These are phyloP conservation scores for Cynodonichthys magdalenae DNA, from an alignment of 2,797 vertebrate species.

Conservation along the genomic window DNA sequence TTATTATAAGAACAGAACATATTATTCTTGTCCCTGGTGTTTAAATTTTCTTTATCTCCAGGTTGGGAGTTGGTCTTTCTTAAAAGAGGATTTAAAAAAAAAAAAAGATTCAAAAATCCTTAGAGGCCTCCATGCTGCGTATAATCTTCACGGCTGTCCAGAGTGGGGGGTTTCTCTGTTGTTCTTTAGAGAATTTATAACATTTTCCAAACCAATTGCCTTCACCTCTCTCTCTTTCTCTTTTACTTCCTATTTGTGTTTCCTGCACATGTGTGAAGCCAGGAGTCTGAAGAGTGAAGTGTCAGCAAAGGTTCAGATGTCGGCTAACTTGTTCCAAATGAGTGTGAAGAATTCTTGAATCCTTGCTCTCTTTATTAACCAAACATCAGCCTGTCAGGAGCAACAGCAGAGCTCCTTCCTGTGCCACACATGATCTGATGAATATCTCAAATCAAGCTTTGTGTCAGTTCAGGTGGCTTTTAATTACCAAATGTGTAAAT, in stretches of 20 bases:
- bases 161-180: slow-evolving; percentile 15
- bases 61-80: slow-evolving; percentile 1
- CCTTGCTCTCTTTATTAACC: slow-evolving; percentile 55
- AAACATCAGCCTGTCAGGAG: slow-evolving; percentile 60
- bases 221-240: slow-evolving; percentile 29
- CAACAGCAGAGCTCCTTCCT: slow-evolving; percentile 45
- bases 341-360: slow-evolving; percentile 54
- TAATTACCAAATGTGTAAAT: slow-evolving; percentile 55
- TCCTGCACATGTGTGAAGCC: slow-evolving; percentile 15
- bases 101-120: neutral
- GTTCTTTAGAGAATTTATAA: slow-evolving; percentile 23
- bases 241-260: slow-evolving; percentile 17
- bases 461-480: slow-evolving; percentile 69
- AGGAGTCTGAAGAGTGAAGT: slow-evolving; percentile 35
- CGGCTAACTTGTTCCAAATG: slow-evolving; percentile 65
- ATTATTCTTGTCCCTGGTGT: neutral
- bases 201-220: slow-evolving; percentile 23
- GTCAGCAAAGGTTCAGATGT: slow-evolving; percentile 52
- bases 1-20: neutral
- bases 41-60: slow-evolving; percentile 2
- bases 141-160: slow-evolving; percentile 7
- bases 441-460: slow-evolving; percentile 64
- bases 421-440: slow-evolving; percentile 59
- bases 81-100: slow-evolving; percentile 13
- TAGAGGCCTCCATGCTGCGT: slow-evolving; percentile 3